phyloP scores from a whole-genome alignment of 92 coral and sea anemone genomes.

The Porites rus region DNA sequence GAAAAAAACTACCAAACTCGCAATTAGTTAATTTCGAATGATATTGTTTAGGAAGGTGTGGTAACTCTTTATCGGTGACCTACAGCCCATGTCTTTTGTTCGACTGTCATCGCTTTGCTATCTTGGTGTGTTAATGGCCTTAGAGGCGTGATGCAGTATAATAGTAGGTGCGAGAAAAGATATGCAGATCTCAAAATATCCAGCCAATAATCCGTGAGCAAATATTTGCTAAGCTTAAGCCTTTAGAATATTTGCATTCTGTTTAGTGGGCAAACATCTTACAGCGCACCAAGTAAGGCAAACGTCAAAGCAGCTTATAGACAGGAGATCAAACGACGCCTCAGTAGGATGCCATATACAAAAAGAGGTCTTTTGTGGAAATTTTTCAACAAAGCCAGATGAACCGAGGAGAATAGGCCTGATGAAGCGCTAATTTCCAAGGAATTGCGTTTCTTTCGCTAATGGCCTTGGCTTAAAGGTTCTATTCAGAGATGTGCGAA shows the following conservation, averaged over 20 bases:
- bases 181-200: conserved; percentile 79
- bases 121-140: conserved; percentile 71
- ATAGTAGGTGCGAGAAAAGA: conserved; percentile 84
- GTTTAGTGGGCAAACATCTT: conserved; percentile 69
- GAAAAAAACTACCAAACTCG: conserved; percentile 16
- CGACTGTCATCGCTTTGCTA: conserved; percentile 81
- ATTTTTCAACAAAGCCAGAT: conserved; percentile 50
- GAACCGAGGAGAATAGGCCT: conserved; percentile 70
- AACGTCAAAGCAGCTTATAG: conserved; percentile 32
- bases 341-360: background rate
- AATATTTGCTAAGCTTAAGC: conserved; percentile 82
- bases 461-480: conserved; percentile 88
- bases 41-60: conserved; percentile 55
- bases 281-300: conserved; percentile 21
- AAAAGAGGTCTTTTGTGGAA: conserved; percentile 30
- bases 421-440: conserved; percentile 94
- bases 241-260: conserved; percentile 64
- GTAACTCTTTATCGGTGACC: conserved; percentile 47
- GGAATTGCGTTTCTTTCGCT: conserved; percentile 82
- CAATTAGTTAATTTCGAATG: conserved; percentile 77
- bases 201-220: conserved; percentile 82
- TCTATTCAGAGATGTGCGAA: conserved; percentile 93
- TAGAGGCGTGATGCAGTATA: conserved; percentile 79
- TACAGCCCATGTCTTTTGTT: conserved; percentile 67
- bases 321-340: conserved; percentile 29